phyloP scores from a whole-genome alignment of 2,888 invertebrate genomes.

The Xestobium rufovillosum region DNA sequence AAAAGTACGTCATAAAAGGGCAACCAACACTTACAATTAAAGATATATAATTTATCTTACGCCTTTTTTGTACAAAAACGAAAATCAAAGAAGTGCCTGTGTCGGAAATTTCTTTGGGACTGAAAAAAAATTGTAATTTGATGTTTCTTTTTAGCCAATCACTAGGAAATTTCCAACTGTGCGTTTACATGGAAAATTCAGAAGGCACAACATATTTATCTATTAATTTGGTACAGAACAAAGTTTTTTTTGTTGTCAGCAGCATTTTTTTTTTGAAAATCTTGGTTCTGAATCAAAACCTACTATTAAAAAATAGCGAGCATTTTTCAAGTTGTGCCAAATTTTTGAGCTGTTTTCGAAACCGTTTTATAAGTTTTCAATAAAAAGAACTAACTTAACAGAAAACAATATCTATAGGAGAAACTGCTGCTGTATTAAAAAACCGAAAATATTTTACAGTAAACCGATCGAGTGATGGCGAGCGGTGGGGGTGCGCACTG shows the following conservation, averaged over 20 bases:
- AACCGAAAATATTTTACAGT: too few relatives aligned
- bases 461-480: too few relatives aligned
- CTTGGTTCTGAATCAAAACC: too few relatives aligned
- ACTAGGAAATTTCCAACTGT: conserved; percentile 31
- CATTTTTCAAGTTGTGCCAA: conserved; percentile 31
- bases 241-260: not conserved
- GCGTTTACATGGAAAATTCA: conserved; percentile 37
- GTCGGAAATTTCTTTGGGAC: conserved; percentile 13
- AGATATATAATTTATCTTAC: conserved; percentile 6
- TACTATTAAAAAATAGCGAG: conserved; percentile 18
- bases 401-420: too few relatives aligned
- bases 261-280: conserved; percentile 12
- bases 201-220: conserved; percentile 38
- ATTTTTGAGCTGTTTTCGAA: conserved; percentile 34
- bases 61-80: conserved; percentile 33
- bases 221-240: not conserved
- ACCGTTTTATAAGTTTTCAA: conserved; percentile 23
- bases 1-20: conserved; percentile 8
- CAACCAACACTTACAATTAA: conserved; percentile 29
- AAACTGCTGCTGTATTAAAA: too few relatives aligned
- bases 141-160: too few relatives aligned
- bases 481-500: too few relatives aligned
- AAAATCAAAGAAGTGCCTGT: conserved; percentile 29
- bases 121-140: conserved; percentile 10
- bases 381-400: conserved; percentile 14